Conservation (phyloP, 2,797 vertebrate species). For the Chaetodon trifasciatus region DNA sequence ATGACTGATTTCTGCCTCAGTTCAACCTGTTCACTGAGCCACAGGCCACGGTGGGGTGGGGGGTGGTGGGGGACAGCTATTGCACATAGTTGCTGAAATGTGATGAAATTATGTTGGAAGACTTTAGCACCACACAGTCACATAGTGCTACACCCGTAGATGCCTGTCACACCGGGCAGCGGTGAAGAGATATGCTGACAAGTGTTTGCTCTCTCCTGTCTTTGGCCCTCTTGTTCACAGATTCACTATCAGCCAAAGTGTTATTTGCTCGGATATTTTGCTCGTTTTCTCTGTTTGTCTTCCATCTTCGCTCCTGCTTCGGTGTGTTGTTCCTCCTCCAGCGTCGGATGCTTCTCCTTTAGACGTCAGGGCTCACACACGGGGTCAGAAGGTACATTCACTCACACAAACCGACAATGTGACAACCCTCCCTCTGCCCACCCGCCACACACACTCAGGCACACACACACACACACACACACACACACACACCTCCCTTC, state of each 20-base stretch:
- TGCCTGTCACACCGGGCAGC: conserved; percentile 60
- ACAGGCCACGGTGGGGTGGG: conserved; percentile 21
- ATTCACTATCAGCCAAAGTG: conserved; percentile 20
- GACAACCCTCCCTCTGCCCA: conserved; percentile 27
- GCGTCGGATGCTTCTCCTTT: conserved; percentile 18
- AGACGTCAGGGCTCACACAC: conserved; percentile 36
- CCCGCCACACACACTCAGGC: conserved; percentile 20
- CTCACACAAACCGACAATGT: conserved; percentile 51
- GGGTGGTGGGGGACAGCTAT: conserved; percentile 26
- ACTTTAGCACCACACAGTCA: conserved; percentile 79
- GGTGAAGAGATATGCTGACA: conserved; percentile 56
- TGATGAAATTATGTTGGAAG: conserved; percentile 76
- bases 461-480: conserved; percentile 31
- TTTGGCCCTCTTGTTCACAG: conserved; percentile 27
- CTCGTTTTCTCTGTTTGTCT: conserved; percentile 22
- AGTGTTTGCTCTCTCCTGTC: conserved; percentile 56
- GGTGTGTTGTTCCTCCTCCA: conserved; percentile 8
- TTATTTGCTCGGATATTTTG: conserved; percentile 15
- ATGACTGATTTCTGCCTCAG: conserved; percentile 47
- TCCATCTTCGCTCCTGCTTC: conserved; percentile 18
- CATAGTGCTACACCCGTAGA: conserved; percentile 66
- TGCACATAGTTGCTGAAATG: conserved; percentile 78
- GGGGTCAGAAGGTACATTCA: conserved; percentile 67
- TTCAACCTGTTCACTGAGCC: conserved; percentile 43
- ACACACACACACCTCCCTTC: conserved; percentile 38